Evolutionary conservation across 2,888 invertebrate species (phyloP).

Genomic region (Phytoseiulus persimilis): DNA sequence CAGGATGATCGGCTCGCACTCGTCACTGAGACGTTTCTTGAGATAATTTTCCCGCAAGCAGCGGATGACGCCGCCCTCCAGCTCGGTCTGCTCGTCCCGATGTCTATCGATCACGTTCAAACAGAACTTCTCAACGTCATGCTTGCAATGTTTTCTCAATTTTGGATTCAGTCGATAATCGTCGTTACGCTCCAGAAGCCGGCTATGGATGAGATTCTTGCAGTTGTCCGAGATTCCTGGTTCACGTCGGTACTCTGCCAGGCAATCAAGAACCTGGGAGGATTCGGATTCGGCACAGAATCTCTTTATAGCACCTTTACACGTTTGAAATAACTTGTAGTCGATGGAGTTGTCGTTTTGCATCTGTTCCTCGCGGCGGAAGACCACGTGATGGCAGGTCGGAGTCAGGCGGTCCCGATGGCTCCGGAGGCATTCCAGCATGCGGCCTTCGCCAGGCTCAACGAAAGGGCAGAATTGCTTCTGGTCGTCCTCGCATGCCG

Average conservation of each 20-base stretch:
- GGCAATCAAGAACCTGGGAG: constrained; percentile 51
- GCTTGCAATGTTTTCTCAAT: constrained; percentile 68
- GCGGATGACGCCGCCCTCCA: constrained; percentile 72
- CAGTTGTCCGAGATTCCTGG: constrained; percentile 72
- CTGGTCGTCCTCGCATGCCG: constrained; percentile 50
- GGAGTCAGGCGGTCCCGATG: constrained; percentile 57
- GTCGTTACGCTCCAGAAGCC: constrained; percentile 79
- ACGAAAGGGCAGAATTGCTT: constrained; percentile 49
- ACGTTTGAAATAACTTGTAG: constrained; percentile 70
- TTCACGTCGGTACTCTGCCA: constrained; percentile 64
- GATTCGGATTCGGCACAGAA: constrained; percentile 69
- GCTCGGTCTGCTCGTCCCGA: constrained; percentile 55
- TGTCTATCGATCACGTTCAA: constrained; percentile 50
- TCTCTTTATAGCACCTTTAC: constrained; percentile 73
- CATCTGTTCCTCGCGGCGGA: constrained; percentile 75
- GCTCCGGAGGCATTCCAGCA: constrained; percentile 69
- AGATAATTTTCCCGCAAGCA: constrained; percentile 57
- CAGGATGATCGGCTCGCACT: constrained; percentile 73
- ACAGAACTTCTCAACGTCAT: constrained; percentile 70
- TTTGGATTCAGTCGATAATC: constrained; percentile 82
- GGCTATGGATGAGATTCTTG: constrained; percentile 69
- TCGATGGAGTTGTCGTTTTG: constrained; percentile 77
- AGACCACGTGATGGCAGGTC: constrained; percentile 69
- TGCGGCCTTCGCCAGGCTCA: constrained; percentile 52
- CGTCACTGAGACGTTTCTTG: constrained; percentile 55